These are phyloP conservation scores for Polydrusus tereticollis DNA, from an alignment of 2,888 invertebrate genomes.

Conservation along the genomic window DNA sequence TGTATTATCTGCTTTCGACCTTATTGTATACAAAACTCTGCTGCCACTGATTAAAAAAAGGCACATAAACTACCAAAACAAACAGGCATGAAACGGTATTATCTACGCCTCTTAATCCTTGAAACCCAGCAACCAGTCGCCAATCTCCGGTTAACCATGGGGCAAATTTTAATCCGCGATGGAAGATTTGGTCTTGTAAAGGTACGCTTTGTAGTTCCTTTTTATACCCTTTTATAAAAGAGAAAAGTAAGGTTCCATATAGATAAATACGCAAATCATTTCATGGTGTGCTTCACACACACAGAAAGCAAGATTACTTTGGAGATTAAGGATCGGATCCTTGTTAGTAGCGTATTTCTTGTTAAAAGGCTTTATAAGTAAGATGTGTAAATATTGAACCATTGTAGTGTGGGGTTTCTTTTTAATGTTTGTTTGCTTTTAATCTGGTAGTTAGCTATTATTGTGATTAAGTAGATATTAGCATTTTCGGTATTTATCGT, in stretches of 20 bases:
- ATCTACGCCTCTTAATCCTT: conserved; percentile 61
- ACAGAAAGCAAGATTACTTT: conserved; percentile 42
- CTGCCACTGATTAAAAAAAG: conserved; percentile 45
- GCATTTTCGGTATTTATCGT: not conserved
- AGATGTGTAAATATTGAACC: conserved; percentile 39
- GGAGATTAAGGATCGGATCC: not conserved
- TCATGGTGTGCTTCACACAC: conserved; percentile 58
- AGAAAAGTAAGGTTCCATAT: conserved; percentile 53
- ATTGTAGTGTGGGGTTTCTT: conserved; percentile 9
- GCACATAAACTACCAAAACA: conserved; percentile 55
- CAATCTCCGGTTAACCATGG: conserved; percentile 53
- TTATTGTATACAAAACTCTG: not conserved
- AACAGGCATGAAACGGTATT: conserved; percentile 63
- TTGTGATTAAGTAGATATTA: no score
- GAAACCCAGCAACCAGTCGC: conserved; percentile 33
- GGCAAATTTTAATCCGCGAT: conserved; percentile 52
- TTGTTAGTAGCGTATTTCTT: conserved; percentile 23
- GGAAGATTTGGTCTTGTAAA: conserved; percentile 48
- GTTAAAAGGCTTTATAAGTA: conserved; percentile 10
- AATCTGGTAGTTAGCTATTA: not conserved
- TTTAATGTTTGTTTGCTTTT: conserved; percentile 25
- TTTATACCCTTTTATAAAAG: conserved; percentile 35
- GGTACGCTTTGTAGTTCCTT: conserved; percentile 48
- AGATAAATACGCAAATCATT: conserved; percentile 59
- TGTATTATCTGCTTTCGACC: no score